Base-by-base conservation (phyloP, 2,888 invertebrate species). In the Pogonocherus hispidulus region DNA sequence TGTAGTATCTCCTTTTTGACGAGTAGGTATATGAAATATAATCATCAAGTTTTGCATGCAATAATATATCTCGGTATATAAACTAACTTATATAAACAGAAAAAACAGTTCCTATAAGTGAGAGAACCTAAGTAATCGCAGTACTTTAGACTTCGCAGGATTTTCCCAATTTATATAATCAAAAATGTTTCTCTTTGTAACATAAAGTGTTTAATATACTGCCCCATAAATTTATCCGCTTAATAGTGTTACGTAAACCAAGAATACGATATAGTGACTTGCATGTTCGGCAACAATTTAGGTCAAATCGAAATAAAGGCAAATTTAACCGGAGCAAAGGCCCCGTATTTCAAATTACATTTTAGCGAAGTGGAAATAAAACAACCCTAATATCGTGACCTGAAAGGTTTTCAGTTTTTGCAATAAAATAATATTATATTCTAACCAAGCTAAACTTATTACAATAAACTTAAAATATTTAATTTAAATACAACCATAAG, bases 261-360 rank as follows among this genome's bases (percentile, higher is more conserved):
- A 41, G 41, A 41, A 41, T 14, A 41, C 41, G 41, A 41, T 41
- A 14, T 41, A 41, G 41, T 41, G 69, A 63, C 66, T 74, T 63
- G 70, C 74, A 69, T 72, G 70, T 69, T 70, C 44, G 23, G 54
- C 19, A n/a, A 56, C 62, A 60, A 71, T 74, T 74, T 66, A 44
- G 67, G 70, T 67, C 67, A 64, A 63, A 57, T 62, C 64, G 49
- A 63, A 67, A 44, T 69, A 66, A 54, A 66, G 57, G 68, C 35
- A 66, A 71, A 70, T 72, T 72, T 67, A 65, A 72, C 44, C 57
- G 59, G 66, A 37, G 67, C 66, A 68, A 56, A 14, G 55, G 52
- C 57, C 64, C 49, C 60, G 49, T 35, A 49, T 35, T 60, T 60
- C 35, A 32, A 35, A 35, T 60, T 32, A 46, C 14, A 19, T 49